Base-by-base conservation (phyloP, 2,888 invertebrate species). In the Acrobasis repandana region DNA sequence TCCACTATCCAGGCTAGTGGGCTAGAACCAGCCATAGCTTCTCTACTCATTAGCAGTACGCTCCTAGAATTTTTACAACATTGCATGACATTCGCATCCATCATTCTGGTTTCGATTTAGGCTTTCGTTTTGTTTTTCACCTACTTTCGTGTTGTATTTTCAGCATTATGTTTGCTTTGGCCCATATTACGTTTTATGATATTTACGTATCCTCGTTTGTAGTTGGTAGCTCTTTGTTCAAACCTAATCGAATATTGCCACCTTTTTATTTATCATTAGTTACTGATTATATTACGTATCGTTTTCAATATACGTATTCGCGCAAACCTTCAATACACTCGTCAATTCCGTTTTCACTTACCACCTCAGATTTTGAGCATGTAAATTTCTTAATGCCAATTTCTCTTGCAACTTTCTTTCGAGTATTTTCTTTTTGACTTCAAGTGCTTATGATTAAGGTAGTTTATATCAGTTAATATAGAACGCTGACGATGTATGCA, bases 401-500 rank as follows among this genome's bases (percentile, higher is more conserved):
- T n/a, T 50, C 50, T 50, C 50, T 50, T 28, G 14, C 15, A 34
- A 34, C 16, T 11, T 34, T 52, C 34, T 52, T 34, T 8, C 16
- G 16, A 36, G 15, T 33, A 15, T 52, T 52, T 52, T 36, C 51
- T 52, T 43, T 43, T n/a, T n/a, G 6, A 14, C n/a, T 14, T 43
- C n/a, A 50, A 50, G 2, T 49, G 49, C 11, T 16, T 48, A 15
- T 1, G 48, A 28, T 52, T 36, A 54, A 54, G 18, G 54, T 54
- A 28, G n/a, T 54, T 34, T 28, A 43, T 54, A 54, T 20, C 20
- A 38, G 10, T 38, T 14, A 54, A 38, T 54, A 54, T 52, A 47
- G 34, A 60, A 60, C 65, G 71, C 71, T 67, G 60, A 71, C 72
- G 66, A 61, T 64, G 67, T 64, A 70, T 68, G 56, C 60, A 60